Conservation (phyloP, 2,888 invertebrate species). For the Dastarcus helophoroides region DNA sequence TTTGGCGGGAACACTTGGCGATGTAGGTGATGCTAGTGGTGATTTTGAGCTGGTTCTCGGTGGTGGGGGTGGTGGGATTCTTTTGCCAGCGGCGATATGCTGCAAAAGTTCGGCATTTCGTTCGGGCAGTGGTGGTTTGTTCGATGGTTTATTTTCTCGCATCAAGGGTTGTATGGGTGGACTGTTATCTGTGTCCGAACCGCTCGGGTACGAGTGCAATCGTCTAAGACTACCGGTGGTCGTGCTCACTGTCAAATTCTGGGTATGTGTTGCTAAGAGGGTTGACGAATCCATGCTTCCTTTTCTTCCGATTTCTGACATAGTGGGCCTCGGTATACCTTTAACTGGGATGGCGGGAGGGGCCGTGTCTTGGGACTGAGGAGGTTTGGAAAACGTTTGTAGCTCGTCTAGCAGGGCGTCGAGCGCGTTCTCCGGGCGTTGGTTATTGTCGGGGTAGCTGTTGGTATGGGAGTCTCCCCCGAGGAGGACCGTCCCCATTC, state of each 20-base stretch:
- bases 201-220: constrained; percentile 76
- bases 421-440: constrained; percentile 90
- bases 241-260: constrained; percentile 34
- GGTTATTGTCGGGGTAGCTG: constrained; percentile 42
- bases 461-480: constrained; percentile 45
- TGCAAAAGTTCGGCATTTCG: constrained; percentile 67
- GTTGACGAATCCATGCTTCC: constrained; percentile 44
- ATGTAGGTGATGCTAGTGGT: constrained; percentile 74
- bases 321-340: constrained; percentile 35
- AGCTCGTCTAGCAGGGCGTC: constrained; percentile 92
- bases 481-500: constrained; percentile 49
- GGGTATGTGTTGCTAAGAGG: constrained; percentile 32
- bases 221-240: constrained; percentile 53
- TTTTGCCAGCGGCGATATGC: constrained; percentile 52
- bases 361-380: constrained; percentile 24
- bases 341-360: constrained; percentile 33
- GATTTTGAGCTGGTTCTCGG: constrained; percentile 85
- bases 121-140: constrained; percentile 74
- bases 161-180: constrained; percentile 57
- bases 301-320: constrained; percentile 43
- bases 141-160: constrained; percentile 38
- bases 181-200: constrained; percentile 70
- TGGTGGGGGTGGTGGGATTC: constrained; percentile 83
- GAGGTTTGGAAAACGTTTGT: constrained; percentile 75
- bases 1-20: constrained; percentile 53